A percentile compares a stretch with the other conserved stretches of the same genome.
Conservation (phyloP, 2,797 vertebrate genomes). For the Luscinia megarhynchos region DNA sequence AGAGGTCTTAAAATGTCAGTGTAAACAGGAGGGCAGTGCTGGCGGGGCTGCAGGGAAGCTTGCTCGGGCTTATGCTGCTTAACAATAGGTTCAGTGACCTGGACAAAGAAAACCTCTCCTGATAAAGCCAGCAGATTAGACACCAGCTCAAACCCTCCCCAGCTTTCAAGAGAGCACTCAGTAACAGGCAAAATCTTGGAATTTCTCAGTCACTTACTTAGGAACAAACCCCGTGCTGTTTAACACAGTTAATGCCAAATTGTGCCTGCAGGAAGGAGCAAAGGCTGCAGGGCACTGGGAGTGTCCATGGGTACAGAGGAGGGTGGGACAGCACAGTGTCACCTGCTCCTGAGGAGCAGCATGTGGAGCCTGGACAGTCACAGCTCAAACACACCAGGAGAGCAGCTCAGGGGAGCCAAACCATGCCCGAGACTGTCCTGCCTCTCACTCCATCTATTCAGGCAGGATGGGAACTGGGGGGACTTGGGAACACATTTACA, state of each 20-base stretch:
- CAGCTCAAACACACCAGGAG: neutral
- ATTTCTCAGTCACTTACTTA: neutral
- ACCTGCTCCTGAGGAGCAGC: neutral
- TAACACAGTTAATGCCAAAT: neutral
- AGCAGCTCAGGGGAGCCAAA: neutral
- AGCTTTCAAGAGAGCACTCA: neutral
- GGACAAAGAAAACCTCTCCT: slow-evolving; percentile 57
- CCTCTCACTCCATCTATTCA: neutral
- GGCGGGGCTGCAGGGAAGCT: neutral
- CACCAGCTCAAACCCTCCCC: neutral
- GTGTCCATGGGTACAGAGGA: neutral
- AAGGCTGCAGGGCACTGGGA: neutral
- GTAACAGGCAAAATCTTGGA: neutral
- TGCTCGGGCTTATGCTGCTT: neutral
- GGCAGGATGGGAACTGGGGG: neutral
- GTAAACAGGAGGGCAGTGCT: slow-evolving; percentile 53
- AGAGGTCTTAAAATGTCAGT: slow-evolving; percentile 56
- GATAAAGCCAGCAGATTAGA: slow-evolving; percentile 34
- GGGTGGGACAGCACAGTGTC: neutral
- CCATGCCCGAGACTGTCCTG: fast-evolving
- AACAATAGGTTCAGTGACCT: slow-evolving; percentile 61
- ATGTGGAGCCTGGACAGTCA: neutral
- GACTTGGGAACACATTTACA: neutral
- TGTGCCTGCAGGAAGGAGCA: neutral
- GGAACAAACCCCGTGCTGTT: fast-evolving